Percentiles rank a stretch among this genome's conserved stretches.
These are phyloP conservation scores for Andrena bicolor DNA, from an alignment of 2,888 invertebrate genomes.

Conservation along the genomic window DNA sequence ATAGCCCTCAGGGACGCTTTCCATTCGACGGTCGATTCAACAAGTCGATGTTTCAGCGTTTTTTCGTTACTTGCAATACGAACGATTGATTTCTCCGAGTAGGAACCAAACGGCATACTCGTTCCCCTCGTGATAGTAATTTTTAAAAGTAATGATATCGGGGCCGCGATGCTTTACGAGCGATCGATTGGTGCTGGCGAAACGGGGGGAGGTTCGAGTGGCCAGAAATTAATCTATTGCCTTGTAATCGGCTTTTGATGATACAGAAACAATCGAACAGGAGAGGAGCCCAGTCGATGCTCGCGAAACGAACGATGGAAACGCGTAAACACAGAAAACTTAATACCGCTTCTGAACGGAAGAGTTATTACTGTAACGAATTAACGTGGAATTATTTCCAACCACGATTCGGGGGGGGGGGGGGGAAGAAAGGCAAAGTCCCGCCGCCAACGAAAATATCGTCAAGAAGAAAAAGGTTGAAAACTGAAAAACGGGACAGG, in stretches of 20 bases:
- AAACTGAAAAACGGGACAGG: not conserved
- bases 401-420: slow-evolving; percentile 38
- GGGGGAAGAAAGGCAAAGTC: slow-evolving; percentile 61
- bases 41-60: slow-evolving; percentile 54
- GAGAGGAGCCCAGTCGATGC: slow-evolving; percentile 46
- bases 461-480: not conserved
- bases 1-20: slow-evolving; percentile 26
- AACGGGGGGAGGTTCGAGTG: slow-evolving; percentile 54
- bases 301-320: slow-evolving; percentile 42
- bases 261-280: slow-evolving; percentile 75
- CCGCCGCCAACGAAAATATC: not conserved
- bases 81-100: not conserved
- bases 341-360: slow-evolving; percentile 67
- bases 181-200: not conserved
- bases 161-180: not conserved
- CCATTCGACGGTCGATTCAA: slow-evolving; percentile 59
- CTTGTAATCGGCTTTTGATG: slow-evolving; percentile 83
- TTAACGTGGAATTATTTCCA: slow-evolving; percentile 19
- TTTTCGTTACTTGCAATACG: not conserved
- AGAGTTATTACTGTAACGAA: slow-evolving; percentile 39
- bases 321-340: slow-evolving; percentile 63
- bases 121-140: too few relatives aligned
- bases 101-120: not conserved
- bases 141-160: not conserved
- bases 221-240: slow-evolving; percentile 82